Conservation (phyloP, 2,113 vertebrate genomes). For the Burhinus bistriatus region DNA sequence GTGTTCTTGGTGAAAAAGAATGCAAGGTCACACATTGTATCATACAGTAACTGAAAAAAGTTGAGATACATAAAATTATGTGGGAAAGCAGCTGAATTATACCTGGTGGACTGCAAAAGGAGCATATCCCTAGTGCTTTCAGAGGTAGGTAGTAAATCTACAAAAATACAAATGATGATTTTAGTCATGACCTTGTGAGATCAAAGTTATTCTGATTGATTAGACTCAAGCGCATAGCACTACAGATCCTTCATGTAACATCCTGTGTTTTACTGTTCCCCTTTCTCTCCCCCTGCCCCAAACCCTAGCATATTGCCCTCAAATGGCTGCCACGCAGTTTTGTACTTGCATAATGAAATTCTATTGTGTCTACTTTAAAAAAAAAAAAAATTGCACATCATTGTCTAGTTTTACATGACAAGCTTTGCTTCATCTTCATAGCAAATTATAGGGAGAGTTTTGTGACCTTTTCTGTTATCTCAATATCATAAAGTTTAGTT, state of each 20-base stretch:
- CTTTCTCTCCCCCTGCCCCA: accelerated
- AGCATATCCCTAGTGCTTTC: neutral
- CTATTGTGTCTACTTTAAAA: neutral
- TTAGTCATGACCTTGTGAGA: neutral
- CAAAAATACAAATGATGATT: neutral
- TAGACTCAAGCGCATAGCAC: neutral
- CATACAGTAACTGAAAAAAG: neutral
- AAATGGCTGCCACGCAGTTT: neutral
- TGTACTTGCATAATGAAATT: neutral
- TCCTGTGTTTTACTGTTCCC: neutral
- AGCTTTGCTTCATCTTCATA: neutral
- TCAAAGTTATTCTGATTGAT: neutral
- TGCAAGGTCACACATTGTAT: accelerated
- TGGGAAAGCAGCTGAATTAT: neutral
- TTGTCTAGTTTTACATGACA: neutral
- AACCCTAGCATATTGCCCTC: neutral
- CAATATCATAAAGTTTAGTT: neutral
- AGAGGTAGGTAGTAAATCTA: neutral
- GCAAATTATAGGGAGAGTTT: neutral
- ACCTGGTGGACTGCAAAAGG: neutral
- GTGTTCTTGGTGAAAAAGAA: neutral
- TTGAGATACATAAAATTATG: neutral
- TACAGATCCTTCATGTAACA: neutral
- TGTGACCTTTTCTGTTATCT: neutral
- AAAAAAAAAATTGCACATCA: neutral